Evolutionary conservation across 2,888 invertebrate genomes (phyloP).

Genomic region (Leucania comma): DNA sequence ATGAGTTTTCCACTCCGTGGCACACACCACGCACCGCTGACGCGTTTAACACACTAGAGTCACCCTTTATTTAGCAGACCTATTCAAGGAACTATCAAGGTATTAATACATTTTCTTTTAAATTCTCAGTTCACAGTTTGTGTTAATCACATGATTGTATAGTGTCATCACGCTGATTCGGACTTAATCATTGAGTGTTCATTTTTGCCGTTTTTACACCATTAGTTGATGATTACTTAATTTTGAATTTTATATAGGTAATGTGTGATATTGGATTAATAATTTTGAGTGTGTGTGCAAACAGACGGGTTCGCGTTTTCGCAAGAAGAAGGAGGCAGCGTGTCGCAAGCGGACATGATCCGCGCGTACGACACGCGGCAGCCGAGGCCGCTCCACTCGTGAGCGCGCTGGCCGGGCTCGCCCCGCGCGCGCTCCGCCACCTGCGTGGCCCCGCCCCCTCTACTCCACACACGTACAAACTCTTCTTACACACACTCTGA

Average conservation of each 20-base stretch:
- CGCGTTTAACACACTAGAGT: constrained; percentile 72
- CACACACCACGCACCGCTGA: constrained; percentile 68
- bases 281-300: constrained; percentile 62
- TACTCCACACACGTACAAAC: constrained; percentile 56
- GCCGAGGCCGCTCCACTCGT: constrained; percentile 95
- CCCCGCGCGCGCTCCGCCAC: not conserved
- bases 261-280: constrained; percentile 20
- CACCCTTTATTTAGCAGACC: constrained; percentile 63
- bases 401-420: constrained; percentile 64
- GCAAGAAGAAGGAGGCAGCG: constrained; percentile 99
- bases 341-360: constrained; percentile 98
- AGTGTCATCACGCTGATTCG: constrained; percentile 56
- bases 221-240: constrained; percentile 38
- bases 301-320: constrained; percentile 99
- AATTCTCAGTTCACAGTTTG: constrained; percentile 59
- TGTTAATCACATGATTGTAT: constrained; percentile 58
- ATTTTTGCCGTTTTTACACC: constrained; percentile 56
- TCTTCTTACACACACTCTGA: constrained; percentile 40
- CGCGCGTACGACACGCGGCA: constrained; percentile 98
- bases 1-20: constrained; percentile 40
- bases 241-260: not conserved
- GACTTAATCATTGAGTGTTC: constrained; percentile 45
- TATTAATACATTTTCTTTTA: constrained; percentile 49
- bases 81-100: constrained; percentile 59
- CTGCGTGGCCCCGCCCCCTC: not conserved